phyloP scores from a whole-genome alignment of 1,140 invertebrate genomes.

The Drosophila lini region DNA sequence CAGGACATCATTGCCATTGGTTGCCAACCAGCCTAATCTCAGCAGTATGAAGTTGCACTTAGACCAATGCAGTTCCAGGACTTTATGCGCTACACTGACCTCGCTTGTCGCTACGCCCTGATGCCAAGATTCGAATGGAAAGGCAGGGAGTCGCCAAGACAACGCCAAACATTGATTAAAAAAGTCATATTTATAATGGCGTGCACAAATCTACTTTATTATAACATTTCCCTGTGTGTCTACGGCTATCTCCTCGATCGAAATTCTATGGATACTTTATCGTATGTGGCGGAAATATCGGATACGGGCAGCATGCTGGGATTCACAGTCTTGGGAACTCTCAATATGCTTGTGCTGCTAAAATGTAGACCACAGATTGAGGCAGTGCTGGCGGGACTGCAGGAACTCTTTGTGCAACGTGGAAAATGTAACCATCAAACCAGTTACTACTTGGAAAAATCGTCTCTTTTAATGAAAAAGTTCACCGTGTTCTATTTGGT shows the following conservation, averaged over 20 bases:
- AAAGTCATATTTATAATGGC: neutral
- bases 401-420: neutral
- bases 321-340: neutral
- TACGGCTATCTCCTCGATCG: constrained; percentile 5
- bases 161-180: neutral
- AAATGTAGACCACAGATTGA: constrained; percentile 4
- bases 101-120: neutral
- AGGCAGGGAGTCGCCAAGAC: neutral
- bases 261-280: neutral
- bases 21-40: neutral
- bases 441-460: neutral
- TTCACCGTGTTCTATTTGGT: neutral
- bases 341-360: neutral
- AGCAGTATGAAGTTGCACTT: neutral
- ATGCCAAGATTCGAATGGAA: constrained; percentile 11
- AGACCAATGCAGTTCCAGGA: constrained; percentile 6
- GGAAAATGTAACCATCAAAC: neutral
- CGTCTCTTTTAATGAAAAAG: neutral
- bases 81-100: neutral
- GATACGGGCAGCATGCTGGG: neutral
- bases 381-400: neutral
- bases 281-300: neutral
- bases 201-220: neutral
- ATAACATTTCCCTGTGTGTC: neutral
- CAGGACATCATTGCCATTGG: neutral